phyloP scores from a whole-genome alignment of 35 echinoderm and acorn worm species.

The Eucidaris tribuloides region DNA sequence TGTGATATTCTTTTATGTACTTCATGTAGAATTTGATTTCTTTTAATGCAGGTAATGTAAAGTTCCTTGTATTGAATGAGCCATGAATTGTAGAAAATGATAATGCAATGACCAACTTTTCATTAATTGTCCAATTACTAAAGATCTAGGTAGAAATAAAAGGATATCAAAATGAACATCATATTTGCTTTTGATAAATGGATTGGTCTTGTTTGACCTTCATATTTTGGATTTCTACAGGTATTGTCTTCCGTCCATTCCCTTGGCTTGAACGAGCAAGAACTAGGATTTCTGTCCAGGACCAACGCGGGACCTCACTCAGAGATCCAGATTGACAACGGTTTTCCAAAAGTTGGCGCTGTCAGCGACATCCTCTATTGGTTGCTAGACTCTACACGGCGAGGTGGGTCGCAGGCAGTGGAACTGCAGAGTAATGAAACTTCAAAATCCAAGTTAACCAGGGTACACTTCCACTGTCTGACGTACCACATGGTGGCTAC shows the following conservation, averaged over 20 bases:
- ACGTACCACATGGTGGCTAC: conserved; percentile 87
- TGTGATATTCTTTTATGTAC: too few species aligned
- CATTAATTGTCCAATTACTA: too few species aligned
- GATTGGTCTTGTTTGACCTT: not conserved
- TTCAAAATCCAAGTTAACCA: conserved; percentile 35
- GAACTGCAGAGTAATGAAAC: not conserved
- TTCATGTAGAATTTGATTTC: too few species aligned
- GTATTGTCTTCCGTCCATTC: conserved; percentile 77
- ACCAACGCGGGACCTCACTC: conserved; percentile 50
- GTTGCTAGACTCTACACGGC: conserved; percentile 33
- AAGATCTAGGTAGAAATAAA: too few species aligned
- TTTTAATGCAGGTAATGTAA: too few species aligned
- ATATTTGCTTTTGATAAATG: not conserved
- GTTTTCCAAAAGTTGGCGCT: conserved; percentile 71
- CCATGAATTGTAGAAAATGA: too few species aligned
- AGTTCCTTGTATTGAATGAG: too few species aligned
- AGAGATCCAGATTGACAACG: conserved; percentile 44
- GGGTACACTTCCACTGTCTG: conserved; percentile 90
- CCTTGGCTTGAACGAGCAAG: conserved; percentile 95
- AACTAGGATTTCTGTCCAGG: conserved; percentile 63
- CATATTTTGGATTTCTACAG: conserved; percentile 27
- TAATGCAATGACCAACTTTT: too few species aligned
- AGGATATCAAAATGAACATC: not conserved
- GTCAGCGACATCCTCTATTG: conserved; percentile 85
- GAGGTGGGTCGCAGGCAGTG: not conserved